Evolutionary conservation across 2,888 invertebrate species (phyloP).

Genomic region (Drosophila subsilvestris): DNA sequence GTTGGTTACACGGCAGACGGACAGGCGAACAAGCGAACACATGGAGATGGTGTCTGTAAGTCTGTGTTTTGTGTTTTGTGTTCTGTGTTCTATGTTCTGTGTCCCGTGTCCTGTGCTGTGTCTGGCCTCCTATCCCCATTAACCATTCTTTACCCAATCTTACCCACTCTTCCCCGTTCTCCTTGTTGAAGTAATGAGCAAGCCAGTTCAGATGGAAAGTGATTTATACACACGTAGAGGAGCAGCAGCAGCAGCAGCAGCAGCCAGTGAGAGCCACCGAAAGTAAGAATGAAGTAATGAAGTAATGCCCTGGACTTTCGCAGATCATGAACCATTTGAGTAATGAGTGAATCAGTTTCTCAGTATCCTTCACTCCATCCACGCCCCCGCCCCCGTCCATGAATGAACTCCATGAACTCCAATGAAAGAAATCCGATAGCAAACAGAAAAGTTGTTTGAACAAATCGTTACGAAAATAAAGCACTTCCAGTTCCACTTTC

Average conservation of each 20-base stretch:
- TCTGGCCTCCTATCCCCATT: background rate
- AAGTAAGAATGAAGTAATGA: background rate
- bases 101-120: background rate
- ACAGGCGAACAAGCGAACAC: constrained; percentile 2
- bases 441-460: background rate
- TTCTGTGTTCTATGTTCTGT: background rate
- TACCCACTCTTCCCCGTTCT: too few relatives aligned
- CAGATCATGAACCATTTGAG: background rate
- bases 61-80: background rate
- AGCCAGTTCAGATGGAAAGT: background rate
- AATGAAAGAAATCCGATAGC: background rate
- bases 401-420: too few relatives aligned
- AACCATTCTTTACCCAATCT: too few relatives aligned
- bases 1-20: constrained; percentile 20
- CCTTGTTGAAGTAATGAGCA: background rate
- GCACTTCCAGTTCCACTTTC: background rate
- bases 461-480: constrained; percentile 2
- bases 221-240: constrained; percentile 1
- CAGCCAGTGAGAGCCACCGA: background rate
- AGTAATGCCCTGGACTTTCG: background rate
- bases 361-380: too few relatives aligned
- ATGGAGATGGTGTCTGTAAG: constrained; percentile 1
- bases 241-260: too few relatives aligned
- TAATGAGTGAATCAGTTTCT: background rate
- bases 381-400: too few relatives aligned